These are phyloP conservation scores for Ceyx melanurus DNA, from an alignment of 2,113 vertebrate species.

Conservation along the genomic window DNA sequence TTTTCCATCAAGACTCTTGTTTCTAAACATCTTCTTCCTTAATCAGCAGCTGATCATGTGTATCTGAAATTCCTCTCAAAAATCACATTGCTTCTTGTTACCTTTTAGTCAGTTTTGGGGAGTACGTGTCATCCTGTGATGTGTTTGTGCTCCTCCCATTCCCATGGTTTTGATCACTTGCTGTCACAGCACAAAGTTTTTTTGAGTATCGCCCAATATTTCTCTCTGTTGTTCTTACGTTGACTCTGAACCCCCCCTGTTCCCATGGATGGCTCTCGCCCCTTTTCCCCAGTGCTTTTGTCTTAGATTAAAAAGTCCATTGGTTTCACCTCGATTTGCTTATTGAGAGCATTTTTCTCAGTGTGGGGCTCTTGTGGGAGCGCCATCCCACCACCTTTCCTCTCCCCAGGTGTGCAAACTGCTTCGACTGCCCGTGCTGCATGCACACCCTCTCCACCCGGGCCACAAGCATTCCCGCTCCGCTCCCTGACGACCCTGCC, in stretches of 20 bases:
- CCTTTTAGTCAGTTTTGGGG: neutral
- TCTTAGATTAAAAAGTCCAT: neutral
- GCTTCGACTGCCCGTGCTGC: conserved; percentile 98
- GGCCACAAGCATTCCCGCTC: conserved; percentile 94
- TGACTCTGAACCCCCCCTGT: neutral
- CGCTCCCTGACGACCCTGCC: conserved; percentile 92
- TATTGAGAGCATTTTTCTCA: neutral
- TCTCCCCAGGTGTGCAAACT: conserved; percentile 90
- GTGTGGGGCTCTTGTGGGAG: neutral
- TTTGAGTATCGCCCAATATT: neutral
- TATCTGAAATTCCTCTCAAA: neutral
- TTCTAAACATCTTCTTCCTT: neutral
- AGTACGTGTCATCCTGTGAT: neutral
- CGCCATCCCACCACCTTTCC: neutral
- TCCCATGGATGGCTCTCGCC: neutral
- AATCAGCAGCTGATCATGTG: accelerated
- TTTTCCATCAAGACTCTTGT: accelerated
- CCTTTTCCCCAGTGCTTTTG: neutral
- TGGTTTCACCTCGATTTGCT: neutral
- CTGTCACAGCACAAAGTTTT: neutral
- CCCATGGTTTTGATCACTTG: neutral
- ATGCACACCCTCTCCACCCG: conserved; percentile 98
- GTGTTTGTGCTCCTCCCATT: neutral
- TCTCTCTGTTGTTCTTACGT: neutral
- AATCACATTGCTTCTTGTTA: neutral